Evolutionary conservation across 2,113 vertebrate genomes (phyloP), one percentile per base, ranked within the genome.

Genomic region (Ranitomeya imitator): DNA sequence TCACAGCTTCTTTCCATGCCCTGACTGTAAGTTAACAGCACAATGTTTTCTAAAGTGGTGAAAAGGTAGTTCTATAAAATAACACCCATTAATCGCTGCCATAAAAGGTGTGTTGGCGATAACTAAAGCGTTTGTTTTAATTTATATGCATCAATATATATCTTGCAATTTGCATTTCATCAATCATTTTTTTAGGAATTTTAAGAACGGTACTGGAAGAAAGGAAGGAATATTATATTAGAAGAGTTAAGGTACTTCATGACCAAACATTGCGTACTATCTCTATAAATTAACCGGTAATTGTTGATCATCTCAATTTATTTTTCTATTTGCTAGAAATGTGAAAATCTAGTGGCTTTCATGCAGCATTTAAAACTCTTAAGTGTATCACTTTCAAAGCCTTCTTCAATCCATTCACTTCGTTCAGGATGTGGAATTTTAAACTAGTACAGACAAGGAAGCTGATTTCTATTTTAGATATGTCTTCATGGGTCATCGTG

Each of bases 381-480:
- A 67, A 78, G 14, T 81, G n/a, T 88, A 59, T 84, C 61, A 51
- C 85, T 89, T 23, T 71, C 89, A 81, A 51, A 23, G 10, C 63
- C 59, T 77, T 76, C 60, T 61, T 79, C 77, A 90, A 83, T 77
- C 19, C n/a, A 2, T 31, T 11, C 31, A 7, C 59, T 81, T 79
- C 45, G 69, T 77, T 89, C 74, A 65, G 59, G 19, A 67, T 85
- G 81, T 93, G 21, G 81, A 78, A 80, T 85, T 77, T n/a, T 57
- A 55, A 4, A 59, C 89, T 80, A 89, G 0, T 5, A 83, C 73
- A 79, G 11, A 60, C 86, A 89, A 73, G 51, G 37, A 16, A 59
- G 52, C 21, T 86, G 63, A 71, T 90, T 92, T 83, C 83, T 18
- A 6, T 90, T 92, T 90, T 82, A 91, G 85, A 91, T 82, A 19